Conservation (phyloP, 2,888 invertebrate genomes). For the Melanchra persicariae region DNA sequence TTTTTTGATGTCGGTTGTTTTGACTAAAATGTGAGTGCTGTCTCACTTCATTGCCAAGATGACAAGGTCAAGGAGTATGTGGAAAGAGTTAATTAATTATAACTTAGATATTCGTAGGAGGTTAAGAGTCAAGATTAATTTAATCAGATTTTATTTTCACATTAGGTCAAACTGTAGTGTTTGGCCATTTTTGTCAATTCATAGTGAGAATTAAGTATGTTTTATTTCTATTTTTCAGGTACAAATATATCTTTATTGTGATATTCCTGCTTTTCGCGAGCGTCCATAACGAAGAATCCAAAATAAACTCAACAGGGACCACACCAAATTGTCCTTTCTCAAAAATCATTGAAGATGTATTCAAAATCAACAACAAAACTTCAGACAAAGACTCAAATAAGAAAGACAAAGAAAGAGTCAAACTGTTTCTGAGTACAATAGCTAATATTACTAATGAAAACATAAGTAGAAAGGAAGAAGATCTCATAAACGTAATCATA, state of each 20-base stretch:
- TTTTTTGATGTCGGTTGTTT: too few species aligned
- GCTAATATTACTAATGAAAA: conserved; percentile 86
- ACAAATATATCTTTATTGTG: conserved; percentile 75
- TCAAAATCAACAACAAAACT: conserved; percentile 81
- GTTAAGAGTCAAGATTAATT: conserved; percentile 8
- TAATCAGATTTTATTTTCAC: background rate
- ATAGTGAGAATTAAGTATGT: background rate
- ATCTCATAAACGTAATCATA: conserved; percentile 84
- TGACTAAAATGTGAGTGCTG: background rate
- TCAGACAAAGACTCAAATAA: conserved; percentile 66
- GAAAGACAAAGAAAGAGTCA: conserved; percentile 88
- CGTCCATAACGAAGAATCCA: conserved; percentile 65
- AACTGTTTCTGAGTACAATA: conserved; percentile 90
- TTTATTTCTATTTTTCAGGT: conserved; percentile 74
- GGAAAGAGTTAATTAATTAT: conserved; percentile 4
- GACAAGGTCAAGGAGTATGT: conserved; percentile 26
- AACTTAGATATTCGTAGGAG: conserved; percentile 7
- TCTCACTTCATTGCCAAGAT: conserved; percentile 12
- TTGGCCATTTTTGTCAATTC: background rate
- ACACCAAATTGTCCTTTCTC: conserved; percentile 83
- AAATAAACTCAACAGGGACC: conserved; percentile 62
- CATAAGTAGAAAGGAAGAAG: conserved; percentile 79
- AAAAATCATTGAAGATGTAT: conserved; percentile 86
- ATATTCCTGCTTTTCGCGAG: conserved; percentile 64
- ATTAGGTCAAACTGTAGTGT: background rate